These are phyloP conservation scores for Triplophysa siluroides DNA, from an alignment of 2,113 vertebrate genomes.

Conservation along the genomic window DNA sequence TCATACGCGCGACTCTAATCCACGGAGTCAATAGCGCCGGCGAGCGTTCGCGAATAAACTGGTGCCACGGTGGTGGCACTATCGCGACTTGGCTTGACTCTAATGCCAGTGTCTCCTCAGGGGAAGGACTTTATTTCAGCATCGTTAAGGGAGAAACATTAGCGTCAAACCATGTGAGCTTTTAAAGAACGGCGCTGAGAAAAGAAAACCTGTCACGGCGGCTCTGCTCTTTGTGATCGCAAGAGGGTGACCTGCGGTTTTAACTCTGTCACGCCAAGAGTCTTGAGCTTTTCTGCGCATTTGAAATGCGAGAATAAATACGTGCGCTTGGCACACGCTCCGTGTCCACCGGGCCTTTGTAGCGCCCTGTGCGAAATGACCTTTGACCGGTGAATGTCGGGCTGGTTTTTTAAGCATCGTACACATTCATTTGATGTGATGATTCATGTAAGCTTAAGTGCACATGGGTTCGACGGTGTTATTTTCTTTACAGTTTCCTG, in stretches of 20 bases:
- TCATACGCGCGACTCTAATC: slow-evolving; percentile 51
- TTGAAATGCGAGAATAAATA: slow-evolving; percentile 29
- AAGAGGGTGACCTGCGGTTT: slow-evolving; percentile 39
- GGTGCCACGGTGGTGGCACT: slow-evolving; percentile 56
- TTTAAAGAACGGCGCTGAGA: slow-evolving; percentile 35
- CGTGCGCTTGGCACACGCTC: slow-evolving; percentile 18
- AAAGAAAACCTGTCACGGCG: slow-evolving; percentile 38
- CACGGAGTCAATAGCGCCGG: slow-evolving; percentile 48
- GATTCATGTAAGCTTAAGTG: slow-evolving; percentile 12
- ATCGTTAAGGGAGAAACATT: slow-evolving; percentile 42
- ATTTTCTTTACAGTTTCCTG: slow-evolving; percentile 15
- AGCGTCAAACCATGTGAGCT: slow-evolving; percentile 32
- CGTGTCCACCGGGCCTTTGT: slow-evolving; percentile 25
- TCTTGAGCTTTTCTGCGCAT: slow-evolving; percentile 17
- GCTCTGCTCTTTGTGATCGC: slow-evolving; percentile 24
- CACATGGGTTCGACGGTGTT: background rate
- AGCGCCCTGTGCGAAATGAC: slow-evolving; percentile 7
- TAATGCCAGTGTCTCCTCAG: slow-evolving; percentile 51
- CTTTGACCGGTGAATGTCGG: slow-evolving; percentile 31
- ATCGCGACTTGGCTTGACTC: slow-evolving; percentile 48
- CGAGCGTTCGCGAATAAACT: slow-evolving; percentile 45
- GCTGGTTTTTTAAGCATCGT: slow-evolving; percentile 17
- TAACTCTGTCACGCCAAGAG: slow-evolving; percentile 30
- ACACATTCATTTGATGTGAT: slow-evolving; percentile 31
- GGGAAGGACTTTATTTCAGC: slow-evolving; percentile 49